These are phyloP conservation scores for Drosophila kurseongensis DNA, from an alignment of 1,140 invertebrate genomes.

Conservation along the genomic window DNA sequence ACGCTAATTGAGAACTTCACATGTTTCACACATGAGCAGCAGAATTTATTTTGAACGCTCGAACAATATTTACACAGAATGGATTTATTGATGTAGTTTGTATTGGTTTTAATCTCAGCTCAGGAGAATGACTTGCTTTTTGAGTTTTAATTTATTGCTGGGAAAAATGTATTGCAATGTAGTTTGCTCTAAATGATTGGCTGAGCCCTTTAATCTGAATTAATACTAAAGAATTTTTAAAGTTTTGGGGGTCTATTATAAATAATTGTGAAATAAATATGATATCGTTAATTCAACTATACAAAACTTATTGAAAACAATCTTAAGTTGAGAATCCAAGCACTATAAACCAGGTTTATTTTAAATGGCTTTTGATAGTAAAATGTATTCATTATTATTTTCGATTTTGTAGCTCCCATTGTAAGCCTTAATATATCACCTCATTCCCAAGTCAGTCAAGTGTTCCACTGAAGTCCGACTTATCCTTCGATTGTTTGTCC, in stretches of 20 bases:
- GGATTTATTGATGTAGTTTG: no score
- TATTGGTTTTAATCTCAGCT: background rate
- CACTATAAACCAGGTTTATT: no score
- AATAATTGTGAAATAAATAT: no score
- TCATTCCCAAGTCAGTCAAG: constrained; percentile 16
- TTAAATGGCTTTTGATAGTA: background rate
- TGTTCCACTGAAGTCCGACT: background rate
- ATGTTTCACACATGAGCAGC: constrained; percentile 1
- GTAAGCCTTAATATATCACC: constrained; percentile 6
- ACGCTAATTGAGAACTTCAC: constrained; percentile 15
- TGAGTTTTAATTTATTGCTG: background rate
- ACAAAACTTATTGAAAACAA: no score
- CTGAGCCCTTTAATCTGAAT: no score
- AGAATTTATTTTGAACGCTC: background rate
- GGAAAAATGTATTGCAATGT: background rate
- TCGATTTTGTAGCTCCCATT: background rate
- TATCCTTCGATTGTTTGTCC: constrained; percentile 45
- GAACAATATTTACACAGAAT: constrained; percentile 11
- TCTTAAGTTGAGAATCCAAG: no score
- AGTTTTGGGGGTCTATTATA: no score
- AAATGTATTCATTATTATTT: background rate
- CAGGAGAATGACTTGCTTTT: background rate
- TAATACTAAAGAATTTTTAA: no score
- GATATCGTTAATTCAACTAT: no score
- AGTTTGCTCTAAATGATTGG: no score